Evolutionary conservation across 2,888 invertebrate genomes (phyloP), one percentile per base, ranked within the genome.

Genomic region (Drosophila greeni): DNA sequence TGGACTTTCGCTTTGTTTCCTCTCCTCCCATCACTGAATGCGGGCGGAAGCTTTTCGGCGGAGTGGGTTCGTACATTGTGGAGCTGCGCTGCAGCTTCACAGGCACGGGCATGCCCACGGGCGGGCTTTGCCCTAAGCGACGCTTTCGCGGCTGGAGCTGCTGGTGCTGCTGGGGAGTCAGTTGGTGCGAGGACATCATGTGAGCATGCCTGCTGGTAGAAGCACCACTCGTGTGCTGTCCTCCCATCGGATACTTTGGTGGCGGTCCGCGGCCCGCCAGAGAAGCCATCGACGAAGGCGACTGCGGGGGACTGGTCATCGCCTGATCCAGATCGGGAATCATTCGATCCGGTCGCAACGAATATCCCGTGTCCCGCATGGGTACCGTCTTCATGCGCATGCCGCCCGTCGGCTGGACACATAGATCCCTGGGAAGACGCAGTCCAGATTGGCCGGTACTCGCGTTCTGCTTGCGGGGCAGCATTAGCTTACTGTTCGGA

Each of bases 251-350:
- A 14, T 69, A 71, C 33, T 72, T 72, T 2, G 66, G 26, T 6
- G 72, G 69, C 9, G 68, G 72, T 9, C 52, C 55, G 24, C 47
- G 54, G 11, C 42, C 20, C 36, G 56, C 9, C 8, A 48, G 24
- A 5, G 54, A 24, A 18, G 52, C 54, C 56, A 73, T 42, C 3
- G 81, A 55, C 39, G 29, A 66, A 48, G 40, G 69, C 16, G 81
- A 68, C n/a, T 78, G 75, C 8, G 87, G 86, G 5, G 87, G 86
- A 62, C 59, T 60, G 24, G 86, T 75, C 52, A 75, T 60, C 5
- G 84, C 74, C 34, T 74, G 73, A 11, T 84, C 82, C 11, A 86
- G 55, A 56, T 86, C 86, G 24, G 87, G 82, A 66, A 85, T 79
- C 66, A 77, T 76, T 12, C 86, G 79, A 11, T 86, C 86, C 1